Evolutionary conservation across 2,888 invertebrate species (phyloP).

Genomic region (Nemotelus nigrinus): DNA sequence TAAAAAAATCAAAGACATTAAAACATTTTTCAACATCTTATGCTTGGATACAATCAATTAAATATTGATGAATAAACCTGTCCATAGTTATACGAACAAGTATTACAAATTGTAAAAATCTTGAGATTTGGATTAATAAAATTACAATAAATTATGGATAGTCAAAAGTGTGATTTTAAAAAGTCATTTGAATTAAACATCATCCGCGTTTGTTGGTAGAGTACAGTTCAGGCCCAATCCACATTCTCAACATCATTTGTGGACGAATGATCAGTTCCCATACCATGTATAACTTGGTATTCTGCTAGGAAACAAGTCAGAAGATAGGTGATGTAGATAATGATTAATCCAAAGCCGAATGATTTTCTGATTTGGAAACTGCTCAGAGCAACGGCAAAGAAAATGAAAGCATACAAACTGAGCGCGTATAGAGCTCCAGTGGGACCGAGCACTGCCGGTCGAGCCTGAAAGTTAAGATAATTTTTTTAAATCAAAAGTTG

Average conservation of each 20-base stretch:
- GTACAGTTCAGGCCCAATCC: neutral
- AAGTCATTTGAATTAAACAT: conserved; percentile 8
- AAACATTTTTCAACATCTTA: too few species aligned
- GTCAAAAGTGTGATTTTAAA: neutral
- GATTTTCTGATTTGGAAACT: conserved; percentile 47
- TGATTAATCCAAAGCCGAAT: conserved; percentile 49
- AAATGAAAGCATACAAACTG: conserved; percentile 4
- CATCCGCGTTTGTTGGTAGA: neutral
- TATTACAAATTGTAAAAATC: too few species aligned
- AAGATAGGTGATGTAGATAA: conserved; percentile 48
- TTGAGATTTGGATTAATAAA: too few species aligned
- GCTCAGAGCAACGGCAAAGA: neutral
- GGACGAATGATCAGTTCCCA: conserved; percentile 51
- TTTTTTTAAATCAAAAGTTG: neutral
- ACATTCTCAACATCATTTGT: neutral
- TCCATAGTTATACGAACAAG: too few species aligned
- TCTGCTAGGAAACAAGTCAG: conserved; percentile 46
- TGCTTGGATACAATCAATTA: too few species aligned
- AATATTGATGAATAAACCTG: too few species aligned
- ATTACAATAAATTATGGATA: neutral
- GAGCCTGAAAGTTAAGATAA: conserved; percentile 21
- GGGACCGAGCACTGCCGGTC: conserved; percentile 13
- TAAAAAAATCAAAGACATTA: too few species aligned
- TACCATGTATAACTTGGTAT: conserved; percentile 51
- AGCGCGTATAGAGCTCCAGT: conserved; percentile 17